Conservation (phyloP, 2,797 vertebrate genomes). For the Bufotes viridis region DNA sequence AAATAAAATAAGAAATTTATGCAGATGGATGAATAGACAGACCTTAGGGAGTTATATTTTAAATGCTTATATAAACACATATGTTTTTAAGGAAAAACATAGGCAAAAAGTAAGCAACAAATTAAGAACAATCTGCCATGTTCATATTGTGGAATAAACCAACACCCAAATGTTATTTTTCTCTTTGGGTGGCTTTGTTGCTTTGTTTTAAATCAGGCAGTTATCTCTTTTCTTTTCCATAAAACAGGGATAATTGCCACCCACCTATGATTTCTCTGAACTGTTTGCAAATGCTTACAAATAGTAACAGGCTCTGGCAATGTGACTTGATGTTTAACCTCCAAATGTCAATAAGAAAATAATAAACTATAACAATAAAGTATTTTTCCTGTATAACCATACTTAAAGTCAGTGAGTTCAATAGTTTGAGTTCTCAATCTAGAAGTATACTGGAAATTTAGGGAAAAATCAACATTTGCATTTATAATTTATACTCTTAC, state of each 20-base stretch:
- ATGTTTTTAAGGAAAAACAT: neutral
- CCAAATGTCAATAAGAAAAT: neutral
- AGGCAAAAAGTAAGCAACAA: neutral
- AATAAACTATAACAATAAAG: neutral
- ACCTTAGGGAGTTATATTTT: neutral
- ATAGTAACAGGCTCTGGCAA: neutral
- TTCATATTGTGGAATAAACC: neutral
- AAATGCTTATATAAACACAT: neutral
- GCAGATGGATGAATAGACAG: neutral
- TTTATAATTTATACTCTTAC: slow-evolving; percentile 5
- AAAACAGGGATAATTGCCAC: slow-evolving; percentile 20
- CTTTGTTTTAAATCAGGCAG: slow-evolving; percentile 3
- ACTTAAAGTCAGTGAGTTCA: neutral
- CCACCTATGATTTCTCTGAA: slow-evolving; percentile 13
- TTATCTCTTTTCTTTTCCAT: slow-evolving; percentile 3
- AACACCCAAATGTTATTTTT: neutral
- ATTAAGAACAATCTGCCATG: neutral
- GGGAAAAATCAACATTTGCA: neutral
- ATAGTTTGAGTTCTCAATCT: neutral
- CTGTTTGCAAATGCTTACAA: neutral
- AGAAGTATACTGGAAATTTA: neutral
- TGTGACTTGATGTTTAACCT: neutral
- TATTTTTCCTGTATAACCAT: neutral
- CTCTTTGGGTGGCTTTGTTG: neutral
- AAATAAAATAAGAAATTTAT: neutral